These are phyloP conservation scores for Sminthurinus aureus DNA, from an alignment of 2,888 invertebrate genomes.

Conservation along the genomic window DNA sequence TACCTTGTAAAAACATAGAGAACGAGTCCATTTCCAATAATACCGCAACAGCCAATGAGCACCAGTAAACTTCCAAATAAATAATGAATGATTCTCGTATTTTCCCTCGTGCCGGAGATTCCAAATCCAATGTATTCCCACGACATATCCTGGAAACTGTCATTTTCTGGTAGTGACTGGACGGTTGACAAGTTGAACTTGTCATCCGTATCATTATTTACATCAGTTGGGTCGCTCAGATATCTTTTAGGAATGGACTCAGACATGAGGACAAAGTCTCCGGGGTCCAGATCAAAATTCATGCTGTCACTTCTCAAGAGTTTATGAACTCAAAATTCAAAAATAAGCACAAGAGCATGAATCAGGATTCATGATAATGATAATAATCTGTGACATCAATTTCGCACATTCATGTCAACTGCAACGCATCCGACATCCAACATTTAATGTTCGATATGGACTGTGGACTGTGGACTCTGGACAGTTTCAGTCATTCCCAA, in stretches of 20 bases:
- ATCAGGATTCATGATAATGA: not conserved
- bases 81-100: constrained; percentile 54
- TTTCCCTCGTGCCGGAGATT: constrained; percentile 35
- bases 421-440: no score
- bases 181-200: not conserved
- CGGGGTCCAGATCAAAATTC: not conserved
- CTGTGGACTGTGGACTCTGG: no score
- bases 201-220: not conserved
- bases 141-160: not conserved
- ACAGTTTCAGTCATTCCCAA: no score
- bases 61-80: constrained; percentile 60
- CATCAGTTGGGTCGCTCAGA: not conserved
- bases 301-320: not conserved
- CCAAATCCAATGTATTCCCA: constrained; percentile 45
- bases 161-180: not conserved
- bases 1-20: constrained; percentile 62
- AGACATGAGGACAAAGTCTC: not conserved
- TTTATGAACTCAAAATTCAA: not conserved
- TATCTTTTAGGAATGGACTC: not conserved
- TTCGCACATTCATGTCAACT: not conserved
- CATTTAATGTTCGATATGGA: no score
- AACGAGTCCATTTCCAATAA: constrained; percentile 62
- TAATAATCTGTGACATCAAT: not conserved
- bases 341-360: no score
- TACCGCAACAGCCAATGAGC: constrained; percentile 61